Evolutionary conservation across 2,888 invertebrate genomes (phyloP).

Genomic region (Prenolepis imparis): DNA sequence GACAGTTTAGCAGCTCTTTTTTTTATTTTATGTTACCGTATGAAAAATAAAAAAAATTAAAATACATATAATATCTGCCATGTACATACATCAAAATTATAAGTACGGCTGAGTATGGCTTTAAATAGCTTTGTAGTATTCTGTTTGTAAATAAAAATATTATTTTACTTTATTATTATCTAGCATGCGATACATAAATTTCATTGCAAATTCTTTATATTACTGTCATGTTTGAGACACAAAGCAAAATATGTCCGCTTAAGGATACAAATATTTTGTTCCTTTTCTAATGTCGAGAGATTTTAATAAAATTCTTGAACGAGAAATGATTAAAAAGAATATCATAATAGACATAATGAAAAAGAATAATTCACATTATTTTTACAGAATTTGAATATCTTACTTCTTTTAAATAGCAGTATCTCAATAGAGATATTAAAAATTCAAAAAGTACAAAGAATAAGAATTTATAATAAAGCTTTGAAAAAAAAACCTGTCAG

Average conservation of each 20-base stretch:
- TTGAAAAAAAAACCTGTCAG: background rate
- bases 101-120: background rate
- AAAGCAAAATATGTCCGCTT: background rate
- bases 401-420: background rate
- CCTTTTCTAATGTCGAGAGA: background rate
- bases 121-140: background rate
- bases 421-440: slow-evolving; percentile 18
- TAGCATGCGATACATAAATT: slow-evolving; percentile 12
- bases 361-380: background rate
- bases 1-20: background rate
- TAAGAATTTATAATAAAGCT: background rate
- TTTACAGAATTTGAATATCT: background rate
- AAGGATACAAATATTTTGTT: background rate
- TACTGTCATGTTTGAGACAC: background rate
- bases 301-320: slow-evolving; percentile 2
- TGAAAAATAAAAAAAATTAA: background rate
- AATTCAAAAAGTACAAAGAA: background rate
- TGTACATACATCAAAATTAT: background rate
- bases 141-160: background rate
- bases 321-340: background rate
- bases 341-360: background rate
- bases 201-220: background rate
- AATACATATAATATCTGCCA: background rate
- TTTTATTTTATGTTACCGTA: background rate
- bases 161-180: background rate